Base-by-base conservation (phyloP, 2,113 vertebrate genomes). In the Pelusios castaneus region DNA sequence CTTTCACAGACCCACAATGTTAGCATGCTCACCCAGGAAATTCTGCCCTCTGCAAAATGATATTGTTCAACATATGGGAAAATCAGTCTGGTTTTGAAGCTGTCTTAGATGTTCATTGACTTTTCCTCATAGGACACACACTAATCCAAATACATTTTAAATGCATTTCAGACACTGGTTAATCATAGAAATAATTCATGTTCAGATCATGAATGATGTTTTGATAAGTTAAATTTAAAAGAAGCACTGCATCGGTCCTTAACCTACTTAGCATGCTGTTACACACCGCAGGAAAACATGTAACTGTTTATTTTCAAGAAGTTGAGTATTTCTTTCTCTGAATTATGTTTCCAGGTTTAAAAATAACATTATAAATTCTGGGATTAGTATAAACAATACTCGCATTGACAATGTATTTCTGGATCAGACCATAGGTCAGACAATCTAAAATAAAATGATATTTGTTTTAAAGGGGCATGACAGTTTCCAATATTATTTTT, bases 111-210 rank as follows among this genome's bases (percentile, higher is more conserved):
- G 90, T 31, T 8, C 4, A 82, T 3, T 17, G 13, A 41, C 17
- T 12, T 93, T 81, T 55, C 10, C 16, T 87, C 84, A 49, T 2
- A 67, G 3, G 22, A 77, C 2, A 54, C 14, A 82, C 85, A 24
- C 10, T 75, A 89, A 93, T 88, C 10, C 55, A 93, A 94, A 89
- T 16, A 81, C 5, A 75, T 51, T 91, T 83, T 56, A 75, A 85
- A 82, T 90, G 76, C 84, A 81, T 2, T 87, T 79, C 76, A 82
- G 56, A 47, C 10, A 58, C 45, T 58, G 51, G 27, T 82, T 88
- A 85, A 83, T 77, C 56, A 86, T 84, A 90, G 21, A 89, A 13
- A 80, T n/a, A 91, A 79, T 1, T 8, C 29, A 84, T 88, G 84
- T 2, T 3, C 27, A 87, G 38, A 52, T 21, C 91, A 55, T 2